Evolutionary conservation across 2,113 vertebrate species (phyloP).

Genomic region (Anser cygnoides): DNA sequence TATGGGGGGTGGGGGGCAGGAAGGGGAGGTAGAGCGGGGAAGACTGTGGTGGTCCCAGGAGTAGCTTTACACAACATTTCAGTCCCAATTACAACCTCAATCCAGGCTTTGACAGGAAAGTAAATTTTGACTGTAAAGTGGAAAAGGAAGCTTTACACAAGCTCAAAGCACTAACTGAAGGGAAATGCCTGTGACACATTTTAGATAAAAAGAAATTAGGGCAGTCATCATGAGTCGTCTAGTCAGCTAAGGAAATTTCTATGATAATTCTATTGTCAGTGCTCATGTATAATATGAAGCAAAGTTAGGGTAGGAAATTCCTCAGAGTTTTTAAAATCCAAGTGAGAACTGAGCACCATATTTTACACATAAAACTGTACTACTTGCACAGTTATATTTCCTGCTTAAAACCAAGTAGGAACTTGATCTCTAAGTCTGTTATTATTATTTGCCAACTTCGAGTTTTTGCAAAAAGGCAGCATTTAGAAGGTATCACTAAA

Average conservation of each 20-base stretch:
- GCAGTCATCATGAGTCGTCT: not conserved
- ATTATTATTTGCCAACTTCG: not conserved
- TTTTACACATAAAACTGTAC: not conserved
- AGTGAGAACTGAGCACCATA: not conserved
- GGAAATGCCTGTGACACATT: not conserved
- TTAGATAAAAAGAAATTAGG: not conserved
- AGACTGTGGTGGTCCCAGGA: not conserved
- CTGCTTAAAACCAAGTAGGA: not conserved
- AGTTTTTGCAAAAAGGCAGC: not conserved
- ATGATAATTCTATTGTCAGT: not conserved
- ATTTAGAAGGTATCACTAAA: not conserved
- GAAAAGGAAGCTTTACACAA: not conserved
- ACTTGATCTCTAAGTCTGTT: not conserved
- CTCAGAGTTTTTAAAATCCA: not conserved
- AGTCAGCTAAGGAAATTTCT: not conserved
- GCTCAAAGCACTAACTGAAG: not conserved
- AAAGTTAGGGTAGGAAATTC: not conserved
- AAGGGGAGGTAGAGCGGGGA: not conserved
- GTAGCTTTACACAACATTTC: not conserved
- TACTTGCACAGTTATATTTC: not conserved
- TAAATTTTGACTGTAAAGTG: not conserved
- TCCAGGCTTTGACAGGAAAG: not conserved
- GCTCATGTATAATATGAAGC: not conserved
- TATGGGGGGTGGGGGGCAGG: fast-evolving
- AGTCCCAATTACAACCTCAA: not conserved